phyloP scores from a whole-genome alignment of 2,113 vertebrate genomes.

The Entelurus aequoreus region DNA sequence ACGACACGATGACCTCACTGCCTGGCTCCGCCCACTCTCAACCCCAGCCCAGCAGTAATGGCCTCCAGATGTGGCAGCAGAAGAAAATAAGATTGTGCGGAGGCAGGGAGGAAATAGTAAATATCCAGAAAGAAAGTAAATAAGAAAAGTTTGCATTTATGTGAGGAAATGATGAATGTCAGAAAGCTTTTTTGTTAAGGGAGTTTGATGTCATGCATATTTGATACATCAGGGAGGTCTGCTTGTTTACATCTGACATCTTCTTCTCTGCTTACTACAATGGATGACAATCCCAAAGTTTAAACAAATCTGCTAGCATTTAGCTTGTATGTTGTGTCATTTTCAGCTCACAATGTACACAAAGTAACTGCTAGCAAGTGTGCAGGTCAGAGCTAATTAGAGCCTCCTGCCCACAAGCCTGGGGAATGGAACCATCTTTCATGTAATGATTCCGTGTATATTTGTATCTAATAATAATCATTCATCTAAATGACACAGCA shows the following conservation, averaged over 20 bases:
- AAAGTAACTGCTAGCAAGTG: slow-evolving; percentile 11
- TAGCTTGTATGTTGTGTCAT: not conserved
- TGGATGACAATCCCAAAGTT: not conserved
- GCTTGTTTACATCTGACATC: slow-evolving; percentile 5
- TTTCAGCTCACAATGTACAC: not conserved
- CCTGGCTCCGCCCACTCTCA: slow-evolving; percentile 26
- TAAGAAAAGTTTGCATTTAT: slow-evolving; percentile 7
- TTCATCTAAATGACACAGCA: no score
- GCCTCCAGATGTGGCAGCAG: slow-evolving; percentile 65
- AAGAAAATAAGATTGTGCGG: slow-evolving; percentile 30
- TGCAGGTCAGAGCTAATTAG: not conserved
- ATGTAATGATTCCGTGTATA: not conserved
- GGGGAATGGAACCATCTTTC: not conserved
- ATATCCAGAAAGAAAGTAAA: slow-evolving; percentile 42
- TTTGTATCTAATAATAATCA: no score
- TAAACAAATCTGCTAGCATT: not conserved
- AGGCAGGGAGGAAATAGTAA: slow-evolving; percentile 28
- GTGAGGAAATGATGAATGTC: slow-evolving; percentile 4
- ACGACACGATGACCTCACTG: slow-evolving; percentile 64
- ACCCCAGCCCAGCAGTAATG: slow-evolving; percentile 56
- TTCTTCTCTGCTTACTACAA: slow-evolving; percentile 1
- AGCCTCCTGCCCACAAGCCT: not conserved
- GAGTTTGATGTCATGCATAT: slow-evolving; percentile 50
- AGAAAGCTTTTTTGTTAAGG: slow-evolving; percentile 27
- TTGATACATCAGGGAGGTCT: slow-evolving; percentile 32